These are phyloP conservation scores for Platynereis dumerilii DNA, from an alignment of 2,888 invertebrate species.

Conservation along the genomic window DNA sequence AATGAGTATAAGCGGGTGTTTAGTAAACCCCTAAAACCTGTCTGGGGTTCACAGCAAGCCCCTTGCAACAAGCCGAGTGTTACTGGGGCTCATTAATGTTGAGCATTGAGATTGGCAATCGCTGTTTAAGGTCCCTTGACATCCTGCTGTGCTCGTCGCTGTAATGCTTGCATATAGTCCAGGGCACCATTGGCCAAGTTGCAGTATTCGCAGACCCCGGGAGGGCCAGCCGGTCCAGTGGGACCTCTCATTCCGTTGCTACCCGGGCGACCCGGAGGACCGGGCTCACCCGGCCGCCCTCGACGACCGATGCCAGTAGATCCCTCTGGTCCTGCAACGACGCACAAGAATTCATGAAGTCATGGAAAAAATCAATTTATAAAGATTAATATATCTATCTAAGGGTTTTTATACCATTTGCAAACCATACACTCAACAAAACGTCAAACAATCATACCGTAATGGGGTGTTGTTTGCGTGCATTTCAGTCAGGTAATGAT, in stretches of 20 bases:
- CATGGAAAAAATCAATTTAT: too few species aligned
- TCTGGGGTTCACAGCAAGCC: too few species aligned
- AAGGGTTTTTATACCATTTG: too few species aligned
- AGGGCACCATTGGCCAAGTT: slow-evolving; percentile 56
- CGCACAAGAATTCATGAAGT: too few species aligned
- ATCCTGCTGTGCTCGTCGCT: slow-evolving; percentile 19
- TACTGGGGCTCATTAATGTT: slow-evolving; percentile 2
- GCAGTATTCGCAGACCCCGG: slow-evolving; percentile 71
- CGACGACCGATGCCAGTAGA: slow-evolving; percentile 68
- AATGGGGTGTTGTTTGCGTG: too few species aligned
- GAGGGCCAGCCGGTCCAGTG: slow-evolving; percentile 69
- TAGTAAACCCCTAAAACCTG: too few species aligned
- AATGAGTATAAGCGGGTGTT: too few species aligned
- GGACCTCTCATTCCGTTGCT: slow-evolving; percentile 41
- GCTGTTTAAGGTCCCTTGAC: slow-evolving; percentile 26
- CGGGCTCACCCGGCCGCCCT: slow-evolving; percentile 77
- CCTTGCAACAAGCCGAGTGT: too few species aligned
- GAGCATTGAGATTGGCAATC: slow-evolving; percentile 16
- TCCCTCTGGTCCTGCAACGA: slow-evolving; percentile 65
- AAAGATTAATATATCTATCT: too few species aligned
- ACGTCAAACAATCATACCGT: too few species aligned
- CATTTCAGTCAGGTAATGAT: too few species aligned
- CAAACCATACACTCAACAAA: too few species aligned
- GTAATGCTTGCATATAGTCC: slow-evolving; percentile 23
- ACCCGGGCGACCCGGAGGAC: slow-evolving; percentile 69